Evolutionary conservation across 2,797 vertebrate genomes (phyloP), one percentile per base, ranked within the genome.

Genomic region (Platyrinchus mystaceus): DNA sequence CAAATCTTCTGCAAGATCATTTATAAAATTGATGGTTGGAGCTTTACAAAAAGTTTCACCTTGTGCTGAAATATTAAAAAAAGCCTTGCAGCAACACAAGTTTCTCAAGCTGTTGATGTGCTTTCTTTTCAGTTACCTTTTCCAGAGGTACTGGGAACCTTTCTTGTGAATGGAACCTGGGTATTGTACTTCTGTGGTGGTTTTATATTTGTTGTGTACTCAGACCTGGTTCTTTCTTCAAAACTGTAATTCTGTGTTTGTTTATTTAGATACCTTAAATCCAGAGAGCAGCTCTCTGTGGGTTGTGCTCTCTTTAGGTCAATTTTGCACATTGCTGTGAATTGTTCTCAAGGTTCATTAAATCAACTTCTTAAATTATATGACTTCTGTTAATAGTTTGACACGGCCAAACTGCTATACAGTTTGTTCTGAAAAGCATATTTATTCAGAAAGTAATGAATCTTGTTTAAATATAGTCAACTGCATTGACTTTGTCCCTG

Each of bases 371-470:
- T 59, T 88, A 63, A 85, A 52, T 71, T 66, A 62, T 68, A 41
- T 53, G 15, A 53, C 47, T 90, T 92, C 32, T 75, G 6, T 83
- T 73, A 75, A 19, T 71, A 94, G 50, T 30, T 82, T 84, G 71
- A 58, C 58, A 13, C 39, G 69, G 20, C 52, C 82, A 94, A 78
- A 91, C 87, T 91, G 76, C 82, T 90, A 12, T 76, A 49, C 24
- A 49, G 32, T 62, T 92, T 18, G 7, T 84, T 84, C 69, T 91
- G 66, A 76, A 87, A 86, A 91, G 59, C 20, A 0, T 84, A 68
- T 83, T 95, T 92, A 84, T 94, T 84, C 87, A 91, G 66, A 92
- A 90, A 43, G 79, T 76, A 84, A 84, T 74, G 43, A 90, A 67
- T 76, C 75, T 74, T 87, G 55, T 87, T 91, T 92, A 88, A 88